Conservation (phyloP, 2,113 vertebrate genomes). For the Dasypus novemcinctus region DNA sequence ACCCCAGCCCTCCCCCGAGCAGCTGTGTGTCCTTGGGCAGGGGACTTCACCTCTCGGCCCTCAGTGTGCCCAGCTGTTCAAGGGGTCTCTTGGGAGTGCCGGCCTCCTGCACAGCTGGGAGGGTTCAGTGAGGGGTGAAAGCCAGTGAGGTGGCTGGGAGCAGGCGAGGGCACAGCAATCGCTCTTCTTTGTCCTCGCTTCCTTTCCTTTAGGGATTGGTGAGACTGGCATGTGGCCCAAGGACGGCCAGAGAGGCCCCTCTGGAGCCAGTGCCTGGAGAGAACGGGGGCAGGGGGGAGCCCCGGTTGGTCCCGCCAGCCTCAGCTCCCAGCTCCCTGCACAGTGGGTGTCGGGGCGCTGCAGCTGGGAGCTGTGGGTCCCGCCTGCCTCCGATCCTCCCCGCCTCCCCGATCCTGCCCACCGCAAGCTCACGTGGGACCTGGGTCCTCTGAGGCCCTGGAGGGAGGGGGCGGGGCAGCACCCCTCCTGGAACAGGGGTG, state of each 20-base stretch:
- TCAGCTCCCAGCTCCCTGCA: background rate
- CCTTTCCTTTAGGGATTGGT: background rate
- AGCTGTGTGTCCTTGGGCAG: background rate
- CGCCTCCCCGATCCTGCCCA: background rate
- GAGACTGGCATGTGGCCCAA: background rate
- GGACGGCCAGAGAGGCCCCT: no score
- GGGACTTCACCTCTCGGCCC: background rate
- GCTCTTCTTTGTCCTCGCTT: background rate
- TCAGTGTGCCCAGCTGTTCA: background rate
- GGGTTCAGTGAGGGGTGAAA: background rate
- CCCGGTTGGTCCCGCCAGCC: background rate
- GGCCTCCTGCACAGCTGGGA: background rate
- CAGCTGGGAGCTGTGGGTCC: background rate
- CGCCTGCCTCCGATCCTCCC: background rate
- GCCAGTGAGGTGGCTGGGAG: background rate
- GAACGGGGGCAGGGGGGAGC: background rate
- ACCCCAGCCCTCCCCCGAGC: background rate
- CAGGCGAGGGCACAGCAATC: background rate
- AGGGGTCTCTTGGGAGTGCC: background rate
- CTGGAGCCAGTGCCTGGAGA: background rate
- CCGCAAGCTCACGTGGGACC: fast-evolving
- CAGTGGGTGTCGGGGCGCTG: no score
- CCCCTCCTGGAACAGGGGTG: background rate
- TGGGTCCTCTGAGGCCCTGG: background rate
- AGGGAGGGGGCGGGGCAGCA: background rate